A percentile compares a stretch with the other conserved stretches of the same genome.
phyloP scores from a whole-genome alignment of 1,140 invertebrate genomes.

The Babylonia areolata region DNA sequence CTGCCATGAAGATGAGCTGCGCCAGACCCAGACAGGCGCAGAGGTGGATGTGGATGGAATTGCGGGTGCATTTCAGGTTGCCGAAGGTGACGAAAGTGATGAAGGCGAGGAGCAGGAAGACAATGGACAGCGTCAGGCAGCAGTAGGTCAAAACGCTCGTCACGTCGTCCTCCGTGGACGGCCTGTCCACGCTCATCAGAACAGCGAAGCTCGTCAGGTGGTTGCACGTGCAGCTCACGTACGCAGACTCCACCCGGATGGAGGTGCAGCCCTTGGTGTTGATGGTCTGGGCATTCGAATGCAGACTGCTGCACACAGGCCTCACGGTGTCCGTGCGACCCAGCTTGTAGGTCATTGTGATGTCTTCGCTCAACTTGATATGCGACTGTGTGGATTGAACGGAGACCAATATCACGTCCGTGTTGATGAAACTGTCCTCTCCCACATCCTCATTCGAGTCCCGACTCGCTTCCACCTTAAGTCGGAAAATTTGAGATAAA shows the following conservation, averaged over 20 bases:
- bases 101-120: neutral
- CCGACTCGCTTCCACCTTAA: no score
- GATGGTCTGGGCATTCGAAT: neutral
- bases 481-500: no score
- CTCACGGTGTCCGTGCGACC: neutral
- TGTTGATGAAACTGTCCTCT: neutral
- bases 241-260: no score
- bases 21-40: neutral
- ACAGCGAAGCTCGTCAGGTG: constrained; percentile 27
- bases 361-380: neutral
- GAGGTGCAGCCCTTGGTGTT: neutral
- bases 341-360: neutral
- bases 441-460: no score
- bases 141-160: no score
- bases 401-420: neutral
- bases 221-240: constrained; percentile 12
- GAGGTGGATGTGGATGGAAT: constrained; percentile 15
- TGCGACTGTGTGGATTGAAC: no score
- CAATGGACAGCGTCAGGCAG: neutral
- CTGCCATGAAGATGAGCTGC: neutral
- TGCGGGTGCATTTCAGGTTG: neutral
- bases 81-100: neutral
- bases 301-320: neutral
- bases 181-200: neutral
- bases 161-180: neutral